A percentile compares a stretch with the other conserved stretches of the same genome.
Conservation (phyloP, 2,797 vertebrate genomes). For the Crypturellus tataupa region DNA sequence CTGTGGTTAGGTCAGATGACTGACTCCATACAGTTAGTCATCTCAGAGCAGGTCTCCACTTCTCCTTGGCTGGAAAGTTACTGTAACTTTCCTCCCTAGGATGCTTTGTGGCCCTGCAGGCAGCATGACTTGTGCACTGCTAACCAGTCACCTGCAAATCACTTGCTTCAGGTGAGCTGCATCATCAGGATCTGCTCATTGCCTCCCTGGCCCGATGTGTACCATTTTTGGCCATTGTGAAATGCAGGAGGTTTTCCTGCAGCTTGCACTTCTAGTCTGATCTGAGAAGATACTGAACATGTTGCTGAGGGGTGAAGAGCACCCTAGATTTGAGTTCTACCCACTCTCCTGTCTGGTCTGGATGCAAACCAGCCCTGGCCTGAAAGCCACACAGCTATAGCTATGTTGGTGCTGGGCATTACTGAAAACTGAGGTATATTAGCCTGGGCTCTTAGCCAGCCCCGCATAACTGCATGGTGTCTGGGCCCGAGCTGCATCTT, state of each 20-base stretch:
- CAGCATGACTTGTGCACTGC: slow-evolving; percentile 10
- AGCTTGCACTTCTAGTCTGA: not conserved
- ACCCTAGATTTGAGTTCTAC: not conserved
- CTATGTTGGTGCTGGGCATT: not conserved
- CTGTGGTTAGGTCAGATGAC: slow-evolving; percentile 27
- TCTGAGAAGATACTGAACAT: not conserved
- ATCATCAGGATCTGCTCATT: not conserved
- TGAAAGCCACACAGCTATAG: not conserved
- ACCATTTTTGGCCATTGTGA: not conserved
- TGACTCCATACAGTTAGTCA: slow-evolving; percentile 51
- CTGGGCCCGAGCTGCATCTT: not conserved
- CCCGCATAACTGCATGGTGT: not conserved
- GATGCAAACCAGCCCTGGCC: not conserved
- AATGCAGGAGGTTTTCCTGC: not conserved
- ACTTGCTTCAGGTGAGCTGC: slow-evolving; percentile 19
- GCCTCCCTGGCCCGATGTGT: not conserved
- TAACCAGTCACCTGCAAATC: not conserved
- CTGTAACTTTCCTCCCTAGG: slow-evolving; percentile 28
- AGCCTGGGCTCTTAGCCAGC: not conserved
- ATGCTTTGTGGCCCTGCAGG: slow-evolving; percentile 43
- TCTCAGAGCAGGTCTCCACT: slow-evolving; percentile 40
- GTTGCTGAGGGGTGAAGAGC: not conserved
- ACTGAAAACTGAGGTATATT: not conserved
- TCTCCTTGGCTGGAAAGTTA: slow-evolving; percentile 49
- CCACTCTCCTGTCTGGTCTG: not conserved